These are phyloP conservation scores for Colaptes auratus DNA, from an alignment of 2,113 vertebrate species.

Conservation along the genomic window DNA sequence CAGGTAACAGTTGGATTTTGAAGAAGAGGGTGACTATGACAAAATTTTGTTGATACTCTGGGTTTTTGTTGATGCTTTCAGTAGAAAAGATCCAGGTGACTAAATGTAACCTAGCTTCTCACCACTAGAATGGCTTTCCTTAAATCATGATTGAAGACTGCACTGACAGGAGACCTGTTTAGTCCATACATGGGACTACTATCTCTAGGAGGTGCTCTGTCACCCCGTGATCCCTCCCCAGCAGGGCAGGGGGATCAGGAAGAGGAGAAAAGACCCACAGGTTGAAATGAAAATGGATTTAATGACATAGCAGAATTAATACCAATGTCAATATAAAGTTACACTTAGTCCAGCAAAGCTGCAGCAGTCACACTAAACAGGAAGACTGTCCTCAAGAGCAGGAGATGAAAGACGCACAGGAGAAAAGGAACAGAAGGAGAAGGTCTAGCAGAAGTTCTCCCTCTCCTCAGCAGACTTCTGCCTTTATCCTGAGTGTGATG, in stretches of 20 bases:
- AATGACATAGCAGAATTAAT: too few relatives aligned
- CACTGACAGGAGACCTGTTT: background rate
- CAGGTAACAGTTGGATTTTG: background rate
- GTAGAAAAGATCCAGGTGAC: background rate
- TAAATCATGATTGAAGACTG: background rate
- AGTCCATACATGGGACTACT: background rate
- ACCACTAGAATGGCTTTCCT: background rate
- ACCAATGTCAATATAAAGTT: too few relatives aligned
- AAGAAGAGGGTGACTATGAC: background rate
- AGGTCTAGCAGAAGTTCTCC: background rate
- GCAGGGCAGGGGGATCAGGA: background rate
- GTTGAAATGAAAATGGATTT: too few relatives aligned
- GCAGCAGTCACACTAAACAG: background rate
- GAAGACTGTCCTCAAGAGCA: background rate
- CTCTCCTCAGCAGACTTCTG: background rate
- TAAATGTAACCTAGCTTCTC: background rate
- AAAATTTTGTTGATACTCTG: background rate
- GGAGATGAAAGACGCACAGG: background rate
- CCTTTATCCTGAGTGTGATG: background rate
- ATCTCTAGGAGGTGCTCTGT: background rate
- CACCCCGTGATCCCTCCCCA: background rate
- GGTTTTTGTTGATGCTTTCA: background rate
- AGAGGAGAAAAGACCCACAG: too few relatives aligned
- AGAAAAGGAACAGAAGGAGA: too few relatives aligned
- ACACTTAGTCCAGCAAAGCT: background rate